Percentiles rank a stretch among this genome's conserved stretches.
phyloP scores from a whole-genome alignment of 2,113 vertebrate species.

The Boleophthalmus pectinirostris region DNA sequence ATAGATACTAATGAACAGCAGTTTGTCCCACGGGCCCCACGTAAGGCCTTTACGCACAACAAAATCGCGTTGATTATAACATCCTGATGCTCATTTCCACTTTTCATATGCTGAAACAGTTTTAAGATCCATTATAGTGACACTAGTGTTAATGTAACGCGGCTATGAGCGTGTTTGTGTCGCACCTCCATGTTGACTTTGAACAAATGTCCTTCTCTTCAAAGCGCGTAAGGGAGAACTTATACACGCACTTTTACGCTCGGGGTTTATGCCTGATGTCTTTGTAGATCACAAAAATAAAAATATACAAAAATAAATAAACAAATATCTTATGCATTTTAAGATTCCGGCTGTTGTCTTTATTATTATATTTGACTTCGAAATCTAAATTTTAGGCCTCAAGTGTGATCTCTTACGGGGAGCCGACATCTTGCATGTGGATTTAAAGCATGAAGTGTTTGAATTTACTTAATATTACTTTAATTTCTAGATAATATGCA shows the following conservation, averaged over 20 bases:
- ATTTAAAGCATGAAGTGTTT: neutral
- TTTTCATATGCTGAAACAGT: neutral
- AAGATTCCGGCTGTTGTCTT: neutral
- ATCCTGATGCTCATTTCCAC: neutral
- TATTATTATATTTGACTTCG: neutral
- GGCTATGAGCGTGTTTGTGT: neutral
- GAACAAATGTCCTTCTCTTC: constrained; percentile 2
- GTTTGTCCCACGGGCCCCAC: neutral
- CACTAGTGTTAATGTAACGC: neutral
- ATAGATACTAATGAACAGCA: neutral
- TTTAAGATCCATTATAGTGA: neutral
- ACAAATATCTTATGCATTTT: neutral
- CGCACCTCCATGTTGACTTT: constrained; percentile 1
- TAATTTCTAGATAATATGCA: neutral
- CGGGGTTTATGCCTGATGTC: neutral
- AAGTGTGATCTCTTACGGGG: neutral
- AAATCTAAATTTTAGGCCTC: neutral
- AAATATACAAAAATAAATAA: neutral
- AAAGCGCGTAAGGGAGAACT: neutral
- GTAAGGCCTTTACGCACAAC: neutral
- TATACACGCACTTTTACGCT: neutral
- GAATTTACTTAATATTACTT: neutral
- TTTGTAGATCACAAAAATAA: neutral
- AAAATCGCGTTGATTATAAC: neutral
- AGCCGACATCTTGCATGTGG: neutral